Evolutionary conservation across 2,113 vertebrate species (phyloP).

Genomic region (Indicator indicator): DNA sequence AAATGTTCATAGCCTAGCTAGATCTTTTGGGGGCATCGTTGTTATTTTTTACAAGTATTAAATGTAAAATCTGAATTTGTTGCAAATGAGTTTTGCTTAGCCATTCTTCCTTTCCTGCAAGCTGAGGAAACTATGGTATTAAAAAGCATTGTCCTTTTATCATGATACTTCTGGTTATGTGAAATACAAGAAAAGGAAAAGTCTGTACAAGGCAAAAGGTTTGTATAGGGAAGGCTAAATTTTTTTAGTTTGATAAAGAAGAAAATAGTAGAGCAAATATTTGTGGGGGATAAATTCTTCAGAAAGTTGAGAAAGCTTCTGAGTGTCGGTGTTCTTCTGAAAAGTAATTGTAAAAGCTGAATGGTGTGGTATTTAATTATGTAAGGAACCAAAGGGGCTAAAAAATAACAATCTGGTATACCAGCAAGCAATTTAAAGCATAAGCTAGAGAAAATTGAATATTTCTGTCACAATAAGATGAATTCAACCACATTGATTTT

Average conservation of each 20-base stretch:
- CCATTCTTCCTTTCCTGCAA: background rate
- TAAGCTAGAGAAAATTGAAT: conserved; percentile 55
- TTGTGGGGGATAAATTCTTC: conserved; percentile 36
- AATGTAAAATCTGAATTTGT: background rate
- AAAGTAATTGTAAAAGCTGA: conserved; percentile 63
- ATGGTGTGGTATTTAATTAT: conserved; percentile 46
- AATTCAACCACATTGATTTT: conserved; percentile 53
- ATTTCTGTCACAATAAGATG: conserved; percentile 62
- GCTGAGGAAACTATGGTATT: background rate
- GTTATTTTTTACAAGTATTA: background rate
- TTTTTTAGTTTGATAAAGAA: conserved; percentile 29
- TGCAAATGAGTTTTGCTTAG: background rate
- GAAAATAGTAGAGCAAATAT: conserved; percentile 12
- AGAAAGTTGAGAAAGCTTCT: conserved; percentile 26
- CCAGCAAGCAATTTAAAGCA: conserved; percentile 65
- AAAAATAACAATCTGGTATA: conserved; percentile 59
- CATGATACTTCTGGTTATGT: background rate
- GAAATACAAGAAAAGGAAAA: background rate
- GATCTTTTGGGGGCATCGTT: background rate
- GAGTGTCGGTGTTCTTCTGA: conserved; percentile 26
- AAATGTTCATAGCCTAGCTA: fast-evolving
- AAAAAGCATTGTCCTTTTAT: background rate
- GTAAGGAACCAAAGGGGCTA: conserved; percentile 42
- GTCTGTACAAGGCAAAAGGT: background rate
- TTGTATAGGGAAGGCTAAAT: background rate